These are phyloP conservation scores for Ascidia mentula DNA, from an alignment of 23 tunicate genomes.

Conservation along the genomic window DNA sequence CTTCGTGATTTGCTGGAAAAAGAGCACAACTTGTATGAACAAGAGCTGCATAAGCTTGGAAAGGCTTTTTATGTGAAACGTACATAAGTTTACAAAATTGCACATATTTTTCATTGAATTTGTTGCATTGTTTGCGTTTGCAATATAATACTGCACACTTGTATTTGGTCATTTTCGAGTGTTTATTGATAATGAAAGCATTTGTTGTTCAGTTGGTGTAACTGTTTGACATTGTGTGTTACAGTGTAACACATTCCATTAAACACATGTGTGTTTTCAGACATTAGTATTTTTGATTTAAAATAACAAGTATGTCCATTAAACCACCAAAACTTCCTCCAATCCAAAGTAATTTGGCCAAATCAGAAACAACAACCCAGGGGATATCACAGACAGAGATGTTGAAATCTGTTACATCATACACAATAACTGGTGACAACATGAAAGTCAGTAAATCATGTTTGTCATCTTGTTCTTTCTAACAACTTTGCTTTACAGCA, in stretches of 20 bases:
- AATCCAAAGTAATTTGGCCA: conserved; percentile 25
- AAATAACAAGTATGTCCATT: conserved; percentile 23
- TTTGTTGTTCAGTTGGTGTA: not conserved
- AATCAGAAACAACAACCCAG: not conserved
- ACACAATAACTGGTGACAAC: conserved; percentile 41
- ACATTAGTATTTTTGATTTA: not conserved
- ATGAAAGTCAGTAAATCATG: not conserved
- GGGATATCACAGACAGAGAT: not conserved
- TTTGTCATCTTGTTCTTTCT: not conserved
- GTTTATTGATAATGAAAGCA: not conserved
- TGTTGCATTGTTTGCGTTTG: not conserved
- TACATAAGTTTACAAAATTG: not conserved
- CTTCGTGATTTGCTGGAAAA: conserved; percentile 26
- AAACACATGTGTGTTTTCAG: not conserved
- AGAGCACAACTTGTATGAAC: conserved; percentile 40
- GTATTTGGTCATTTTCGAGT: not conserved
- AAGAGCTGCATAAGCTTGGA: conserved; percentile 54
- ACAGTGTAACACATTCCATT: not conserved
- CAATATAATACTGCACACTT: not conserved
- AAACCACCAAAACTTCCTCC: conserved; percentile 71
- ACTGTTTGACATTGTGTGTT: not conserved
- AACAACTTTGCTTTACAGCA: conserved; percentile 44
- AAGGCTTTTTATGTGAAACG: conserved; percentile 62
- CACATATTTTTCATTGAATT: not conserved
- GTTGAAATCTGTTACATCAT: conserved; percentile 42